Conservation (phyloP, 2,888 invertebrate genomes). For the Polietes domitor region DNA sequence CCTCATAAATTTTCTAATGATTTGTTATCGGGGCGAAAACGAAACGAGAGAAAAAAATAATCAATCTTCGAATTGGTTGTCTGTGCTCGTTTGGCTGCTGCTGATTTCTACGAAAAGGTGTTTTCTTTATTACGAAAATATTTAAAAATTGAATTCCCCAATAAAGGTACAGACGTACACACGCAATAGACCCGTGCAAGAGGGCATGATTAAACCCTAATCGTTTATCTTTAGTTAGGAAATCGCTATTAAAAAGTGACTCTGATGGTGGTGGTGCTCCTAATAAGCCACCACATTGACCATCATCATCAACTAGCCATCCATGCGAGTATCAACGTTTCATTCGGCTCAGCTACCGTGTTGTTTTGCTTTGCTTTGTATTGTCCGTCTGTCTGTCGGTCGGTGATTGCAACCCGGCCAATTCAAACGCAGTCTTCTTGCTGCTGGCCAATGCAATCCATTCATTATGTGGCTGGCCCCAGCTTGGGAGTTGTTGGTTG, state of each 20-base stretch:
- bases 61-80: constrained; percentile 29
- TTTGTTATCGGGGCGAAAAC: not conserved
- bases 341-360: constrained; percentile 2
- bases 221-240: constrained; percentile 47
- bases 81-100: not conserved
- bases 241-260: not conserved
- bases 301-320: not conserved
- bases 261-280: not conserved
- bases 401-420: not conserved
- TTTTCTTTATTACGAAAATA: constrained; percentile 20
- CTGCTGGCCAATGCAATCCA: not conserved
- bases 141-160: not conserved
- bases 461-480: not conserved
- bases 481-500: not conserved
- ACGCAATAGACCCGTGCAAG: not conserved
- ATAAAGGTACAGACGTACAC: not conserved
- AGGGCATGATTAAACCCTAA: not conserved
- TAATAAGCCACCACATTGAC: not conserved
- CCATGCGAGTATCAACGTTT: too few species aligned
- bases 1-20: constrained; percentile 41
- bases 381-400: not conserved
- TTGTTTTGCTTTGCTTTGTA: not conserved
- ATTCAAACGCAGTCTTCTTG: not conserved
- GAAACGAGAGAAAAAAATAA: constrained; percentile 14
- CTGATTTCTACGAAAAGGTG: not conserved